Conservation (phyloP, 2,113 vertebrate genomes). For the Sapajus apella region DNA sequence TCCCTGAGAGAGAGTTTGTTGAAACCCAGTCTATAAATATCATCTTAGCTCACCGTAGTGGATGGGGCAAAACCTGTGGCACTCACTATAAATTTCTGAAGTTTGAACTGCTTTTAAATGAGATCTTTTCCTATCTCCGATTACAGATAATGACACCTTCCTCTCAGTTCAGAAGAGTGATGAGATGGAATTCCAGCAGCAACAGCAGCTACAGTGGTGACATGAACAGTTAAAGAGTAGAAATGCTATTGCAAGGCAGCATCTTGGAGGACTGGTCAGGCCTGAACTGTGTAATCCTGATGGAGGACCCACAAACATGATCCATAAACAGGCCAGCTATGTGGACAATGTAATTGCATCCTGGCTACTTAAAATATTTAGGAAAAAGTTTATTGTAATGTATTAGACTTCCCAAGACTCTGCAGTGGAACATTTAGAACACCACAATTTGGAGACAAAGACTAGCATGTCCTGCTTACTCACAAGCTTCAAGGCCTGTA, state of each 20-base stretch:
- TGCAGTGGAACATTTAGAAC: background rate
- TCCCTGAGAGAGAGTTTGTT: background rate
- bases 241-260: background rate
- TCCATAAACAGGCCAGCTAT: background rate
- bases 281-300: background rate
- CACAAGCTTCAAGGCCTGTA: background rate
- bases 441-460: background rate
- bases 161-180: background rate
- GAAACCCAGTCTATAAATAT: background rate
- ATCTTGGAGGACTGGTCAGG: background rate
- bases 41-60: background rate
- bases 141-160: background rate
- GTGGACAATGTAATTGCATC: background rate
- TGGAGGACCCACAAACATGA: background rate
- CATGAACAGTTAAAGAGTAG: too few relatives aligned
- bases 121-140: accelerated
- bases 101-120: background rate
- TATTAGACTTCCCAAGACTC: background rate
- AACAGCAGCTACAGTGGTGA: background rate
- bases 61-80: background rate
- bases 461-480: background rate
- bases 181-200: background rate
- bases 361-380: background rate
- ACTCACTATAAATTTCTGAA: background rate
- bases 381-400: background rate